A percentile compares a stretch with the other conserved stretches of the same genome.
phyloP scores from a whole-genome alignment of 2,113 vertebrate species.

The Ahaetulla prasina region DNA sequence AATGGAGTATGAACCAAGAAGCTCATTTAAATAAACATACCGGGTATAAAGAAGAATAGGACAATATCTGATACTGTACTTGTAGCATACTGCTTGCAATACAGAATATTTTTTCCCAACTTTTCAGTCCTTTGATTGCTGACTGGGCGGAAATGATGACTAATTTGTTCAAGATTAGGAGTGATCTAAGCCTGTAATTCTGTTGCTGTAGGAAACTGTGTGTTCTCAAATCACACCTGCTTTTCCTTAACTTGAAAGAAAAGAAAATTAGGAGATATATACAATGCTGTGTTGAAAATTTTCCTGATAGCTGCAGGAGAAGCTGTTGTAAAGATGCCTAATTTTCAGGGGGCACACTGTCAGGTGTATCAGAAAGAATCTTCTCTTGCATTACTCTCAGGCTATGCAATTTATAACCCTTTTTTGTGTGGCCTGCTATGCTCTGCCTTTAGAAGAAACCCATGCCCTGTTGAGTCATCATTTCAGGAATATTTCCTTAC shows the following conservation, averaged over 20 bases:
- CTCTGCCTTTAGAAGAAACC: neutral
- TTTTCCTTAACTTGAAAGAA: neutral
- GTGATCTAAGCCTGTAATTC: neutral
- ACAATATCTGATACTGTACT: conserved; percentile 8
- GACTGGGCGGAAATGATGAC: neutral
- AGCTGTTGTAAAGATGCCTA: neutral
- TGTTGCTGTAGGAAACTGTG: neutral
- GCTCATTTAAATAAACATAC: conserved; percentile 51
- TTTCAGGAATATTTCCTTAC: neutral
- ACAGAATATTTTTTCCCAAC: neutral
- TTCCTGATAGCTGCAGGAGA: neutral
- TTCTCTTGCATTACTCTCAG: neutral
- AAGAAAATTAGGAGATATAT: neutral
- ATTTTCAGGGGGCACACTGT: neutral
- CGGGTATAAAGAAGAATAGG: conserved; percentile 18
- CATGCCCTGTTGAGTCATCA: neutral
- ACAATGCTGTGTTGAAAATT: neutral
- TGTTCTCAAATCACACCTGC: neutral
- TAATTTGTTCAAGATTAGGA: neutral
- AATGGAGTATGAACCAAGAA: conserved; percentile 21
- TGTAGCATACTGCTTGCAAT: conserved; percentile 29
- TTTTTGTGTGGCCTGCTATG: neutral
- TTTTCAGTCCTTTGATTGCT: conserved; percentile 27
- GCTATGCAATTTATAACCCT: neutral
- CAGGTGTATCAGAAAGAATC: neutral